Percentiles rank a stretch among this genome's conserved stretches.
phyloP scores from a whole-genome alignment of 2,797 vertebrate genomes.

The Cryptoblepharus egeriae region DNA sequence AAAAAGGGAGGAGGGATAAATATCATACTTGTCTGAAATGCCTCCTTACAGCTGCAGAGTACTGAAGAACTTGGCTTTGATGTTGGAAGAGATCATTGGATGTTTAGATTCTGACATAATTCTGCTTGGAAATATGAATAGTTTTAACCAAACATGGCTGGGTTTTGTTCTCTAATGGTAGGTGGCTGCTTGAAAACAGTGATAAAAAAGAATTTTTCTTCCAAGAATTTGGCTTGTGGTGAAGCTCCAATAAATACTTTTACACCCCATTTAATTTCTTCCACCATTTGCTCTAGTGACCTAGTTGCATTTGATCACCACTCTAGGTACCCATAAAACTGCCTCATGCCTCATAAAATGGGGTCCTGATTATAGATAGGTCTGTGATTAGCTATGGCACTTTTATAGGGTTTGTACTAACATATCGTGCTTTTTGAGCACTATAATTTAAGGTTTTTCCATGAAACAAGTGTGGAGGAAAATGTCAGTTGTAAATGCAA shows the following conservation, averaged over 20 bases:
- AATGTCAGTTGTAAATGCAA: not conserved
- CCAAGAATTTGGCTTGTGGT: not conserved
- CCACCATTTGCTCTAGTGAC: slow-evolving; percentile 1
- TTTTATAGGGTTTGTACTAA: not conserved
- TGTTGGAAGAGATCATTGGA: not conserved
- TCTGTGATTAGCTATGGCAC: slow-evolving; percentile 6
- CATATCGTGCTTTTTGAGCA: not conserved
- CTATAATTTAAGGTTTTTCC: not conserved
- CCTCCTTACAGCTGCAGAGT: slow-evolving; percentile 10
- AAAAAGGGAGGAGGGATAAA: not conserved
- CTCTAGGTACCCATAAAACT: not conserved
- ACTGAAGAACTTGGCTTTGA: slow-evolving; percentile 33
- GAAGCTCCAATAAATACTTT: slow-evolving; percentile 29
- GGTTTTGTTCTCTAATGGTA: slow-evolving; percentile 49
- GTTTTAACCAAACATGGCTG: slow-evolving; percentile 54
- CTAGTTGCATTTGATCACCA: slow-evolving; percentile 11
- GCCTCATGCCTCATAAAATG: not conserved
- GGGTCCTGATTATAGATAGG: not conserved
- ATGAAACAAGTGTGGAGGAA: not conserved
- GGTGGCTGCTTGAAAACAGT: slow-evolving; percentile 33
- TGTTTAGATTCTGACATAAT: slow-evolving; percentile 29
- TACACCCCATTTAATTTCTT: slow-evolving; percentile 18
- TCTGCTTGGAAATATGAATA: slow-evolving; percentile 26
- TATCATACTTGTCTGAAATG: slow-evolving; percentile 27
- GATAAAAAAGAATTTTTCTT: not conserved